Evolutionary conservation across 2,888 invertebrate genomes (phyloP).

Genomic region (Pollenia amentaria): DNA sequence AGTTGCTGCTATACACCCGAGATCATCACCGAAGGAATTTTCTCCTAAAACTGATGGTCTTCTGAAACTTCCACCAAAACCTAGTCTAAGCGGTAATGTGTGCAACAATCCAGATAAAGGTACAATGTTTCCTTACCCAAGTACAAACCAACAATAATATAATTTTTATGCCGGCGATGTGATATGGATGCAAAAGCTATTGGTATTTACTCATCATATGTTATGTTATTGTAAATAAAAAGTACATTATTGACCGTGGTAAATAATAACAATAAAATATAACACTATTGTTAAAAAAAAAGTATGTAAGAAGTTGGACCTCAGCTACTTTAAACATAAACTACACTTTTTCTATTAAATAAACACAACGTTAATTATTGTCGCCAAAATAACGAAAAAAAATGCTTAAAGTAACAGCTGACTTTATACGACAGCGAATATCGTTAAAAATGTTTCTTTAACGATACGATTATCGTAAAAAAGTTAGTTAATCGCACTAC

Average conservation of each 20-base stretch:
- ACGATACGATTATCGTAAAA: too few relatives aligned
- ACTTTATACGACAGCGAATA: too few relatives aligned
- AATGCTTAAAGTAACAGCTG: too few relatives aligned
- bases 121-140: conserved; percentile 87
- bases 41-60: conserved; percentile 85
- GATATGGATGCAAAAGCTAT: conserved; percentile 80
- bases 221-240: conserved; percentile 81
- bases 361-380: too few relatives aligned
- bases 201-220: conserved; percentile 80
- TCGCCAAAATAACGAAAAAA: too few relatives aligned
- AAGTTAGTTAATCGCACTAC: too few relatives aligned
- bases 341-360: too few relatives aligned
- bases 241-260: conserved; percentile 81
- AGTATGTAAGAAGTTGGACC: too few relatives aligned
- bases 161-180: conserved; percentile 81
- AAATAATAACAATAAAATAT: conserved; percentile 80
- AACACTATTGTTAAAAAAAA: conserved; percentile 81
- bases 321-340: too few relatives aligned
- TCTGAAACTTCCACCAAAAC: conserved; percentile 86
- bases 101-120: conserved; percentile 84
- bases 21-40: conserved; percentile 80
- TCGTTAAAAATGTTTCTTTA: too few relatives aligned
- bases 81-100: conserved; percentile 84
- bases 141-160: conserved; percentile 86
- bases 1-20: conserved; percentile 72